Evolutionary conservation across 2,113 vertebrate species (phyloP), one percentile per base, ranked within the genome.

Genomic region (Lasiurus cinereus): DNA sequence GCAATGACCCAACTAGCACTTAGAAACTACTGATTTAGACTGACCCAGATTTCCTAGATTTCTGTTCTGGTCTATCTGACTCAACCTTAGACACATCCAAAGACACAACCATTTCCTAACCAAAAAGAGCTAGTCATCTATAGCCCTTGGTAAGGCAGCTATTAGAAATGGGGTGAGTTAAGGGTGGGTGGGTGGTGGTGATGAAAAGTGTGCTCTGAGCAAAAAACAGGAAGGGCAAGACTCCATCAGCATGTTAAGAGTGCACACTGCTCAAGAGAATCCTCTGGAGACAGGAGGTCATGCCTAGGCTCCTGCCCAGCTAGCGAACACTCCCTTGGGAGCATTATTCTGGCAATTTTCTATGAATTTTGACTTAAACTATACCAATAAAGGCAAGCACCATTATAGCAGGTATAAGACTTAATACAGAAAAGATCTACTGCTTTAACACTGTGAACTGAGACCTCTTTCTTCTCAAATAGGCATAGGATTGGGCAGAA

Each of bases 311-410:
- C 29, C 69, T 27, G 16, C 82, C 66, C 46, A 62, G 24, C 19
- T 62, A 27, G 59, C 24, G 4, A 27, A 62, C 69, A 29, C 5
- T 48, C 48, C 33, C 83, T 56, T 59, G 27, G 29, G 24, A 86
- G 24, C 64, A 52, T 48, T 72, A 90, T 82, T 86, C 52, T 90
- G 62, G 33, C 62, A 54, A n/a, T 62, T 82, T 94, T 76, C 52
- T 79, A 2, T 66, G 86, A 33, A 11, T 95, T 91, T n/a, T 66
- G 12, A 83, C 66, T 93, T 88, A 83, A 93, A 46, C 50, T 48
- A 87, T 89, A 36, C 39, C 72, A 89, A 80, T 43, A 27, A 80
- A 67, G 24, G 24, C 59, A 72, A 90, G 48, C 18, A 43, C 18
- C 77, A 72, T 74, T 73, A 86, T 0, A 24, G 48, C 11, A 70